Base-by-base conservation (phyloP, 1,140 invertebrate genomes). In the Drosophila tsacasi region DNA sequence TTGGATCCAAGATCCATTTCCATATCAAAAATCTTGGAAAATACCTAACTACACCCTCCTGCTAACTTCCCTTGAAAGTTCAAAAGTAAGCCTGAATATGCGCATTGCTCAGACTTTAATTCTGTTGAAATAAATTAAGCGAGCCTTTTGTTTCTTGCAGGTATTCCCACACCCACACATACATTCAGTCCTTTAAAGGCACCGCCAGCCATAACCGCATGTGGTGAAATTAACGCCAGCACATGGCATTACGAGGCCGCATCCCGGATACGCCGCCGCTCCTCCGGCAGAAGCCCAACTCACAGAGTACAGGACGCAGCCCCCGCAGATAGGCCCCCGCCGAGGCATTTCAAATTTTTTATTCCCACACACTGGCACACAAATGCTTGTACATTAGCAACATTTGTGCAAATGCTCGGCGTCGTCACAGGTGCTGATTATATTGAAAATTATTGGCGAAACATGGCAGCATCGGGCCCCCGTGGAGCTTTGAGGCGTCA, bases 371-470 rank as follows among this genome's bases (percentile, higher is more conserved):
- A 40, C 39, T 49, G 69, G 61, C 76, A 65, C 77, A 80, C 66
- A 89, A 89, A 89, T 83, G 81, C 83, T 89, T 83, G 68, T 89
- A 89, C 85, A 89, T 89, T 89, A 89, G 85, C 74, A 89, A 74
- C 84, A 89, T 89, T 89, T 87, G 83, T 79, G 83, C 67, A 64
- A 81, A 72, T 75, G 65, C 52, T 54, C 67, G 39, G 58, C 44
- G 40, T 52, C 75, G 81, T 81, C 84, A 75, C 84, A 89, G 81
- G 81, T 89, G 84, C 78, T 89, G 85, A 89, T 89, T 89, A 84
- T 89, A 84, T 89, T 89, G 84, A 81, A 89, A 89, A 89, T 89
- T 89, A 89, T 89, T 89, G 71, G 78, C 71, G 79, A 89, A 83
- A 75, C 83, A 87, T 87, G 86, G 83, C 83, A 83, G 44, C 62